Conservation (phyloP, 2,113 vertebrate species). For the Platichthys stellatus region DNA sequence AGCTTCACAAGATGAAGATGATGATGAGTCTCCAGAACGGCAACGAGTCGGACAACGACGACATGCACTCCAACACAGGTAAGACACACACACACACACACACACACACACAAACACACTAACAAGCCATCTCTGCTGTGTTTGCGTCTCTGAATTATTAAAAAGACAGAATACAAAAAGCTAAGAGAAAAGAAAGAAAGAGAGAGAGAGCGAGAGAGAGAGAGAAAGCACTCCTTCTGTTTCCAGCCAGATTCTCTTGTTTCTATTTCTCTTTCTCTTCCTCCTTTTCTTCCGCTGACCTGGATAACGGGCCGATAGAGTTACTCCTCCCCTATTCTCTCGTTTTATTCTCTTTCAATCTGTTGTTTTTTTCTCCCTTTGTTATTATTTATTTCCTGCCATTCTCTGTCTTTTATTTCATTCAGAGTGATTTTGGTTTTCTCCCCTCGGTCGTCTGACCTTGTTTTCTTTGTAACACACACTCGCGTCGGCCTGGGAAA, state of each 20-base stretch:
- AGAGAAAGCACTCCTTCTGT: slow-evolving; percentile 13
- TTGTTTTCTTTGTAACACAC: slow-evolving; percentile 65
- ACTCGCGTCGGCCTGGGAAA: slow-evolving; percentile 66
- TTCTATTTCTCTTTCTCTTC: slow-evolving; percentile 45
- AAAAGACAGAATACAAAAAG: slow-evolving; percentile 76
- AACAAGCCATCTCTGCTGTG: slow-evolving; percentile 55
- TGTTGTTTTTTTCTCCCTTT: slow-evolving; percentile 6
- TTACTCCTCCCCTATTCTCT: slow-evolving; percentile 56
- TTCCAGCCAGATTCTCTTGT: slow-evolving; percentile 43
- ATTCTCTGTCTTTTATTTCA: slow-evolving; percentile 47
- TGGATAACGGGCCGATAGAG: slow-evolving; percentile 64
- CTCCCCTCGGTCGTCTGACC: slow-evolving; percentile 61
- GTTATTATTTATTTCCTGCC: slow-evolving; percentile 55
- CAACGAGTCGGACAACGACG: slow-evolving; percentile 78
- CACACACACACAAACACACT: slow-evolving; percentile 13
- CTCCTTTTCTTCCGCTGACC: slow-evolving; percentile 69
- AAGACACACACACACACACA: slow-evolving; percentile 29
- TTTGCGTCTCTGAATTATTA: slow-evolving; percentile 78
- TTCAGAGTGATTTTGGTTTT: slow-evolving; percentile 49
- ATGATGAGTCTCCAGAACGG: slow-evolving; percentile 81
- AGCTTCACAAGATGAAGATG: slow-evolving; percentile 81
- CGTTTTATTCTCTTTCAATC: slow-evolving; percentile 35
- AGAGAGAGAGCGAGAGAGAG: background rate
- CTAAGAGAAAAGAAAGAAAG: slow-evolving; percentile 58
- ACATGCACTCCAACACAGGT: slow-evolving; percentile 78